Conservation (phyloP, 2,797 vertebrate genomes). For the Hippocampus kuda region DNA sequence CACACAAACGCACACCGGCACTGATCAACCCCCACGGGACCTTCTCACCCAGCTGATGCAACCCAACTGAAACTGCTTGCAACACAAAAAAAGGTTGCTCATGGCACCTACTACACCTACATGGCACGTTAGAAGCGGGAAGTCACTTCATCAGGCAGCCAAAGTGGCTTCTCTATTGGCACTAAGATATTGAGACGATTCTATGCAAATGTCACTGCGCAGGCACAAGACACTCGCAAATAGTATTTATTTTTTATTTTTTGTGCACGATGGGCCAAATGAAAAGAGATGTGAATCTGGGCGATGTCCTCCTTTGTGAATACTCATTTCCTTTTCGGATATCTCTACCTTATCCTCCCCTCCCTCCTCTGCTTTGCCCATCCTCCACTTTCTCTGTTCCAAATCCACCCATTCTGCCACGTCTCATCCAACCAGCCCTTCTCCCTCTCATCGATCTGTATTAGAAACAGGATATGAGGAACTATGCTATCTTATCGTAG, state of each 20-base stretch:
- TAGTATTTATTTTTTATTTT: constrained; percentile 9
- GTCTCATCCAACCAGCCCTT: constrained; percentile 46
- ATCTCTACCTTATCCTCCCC: constrained; percentile 43
- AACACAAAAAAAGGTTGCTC: constrained; percentile 63
- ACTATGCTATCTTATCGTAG: constrained; percentile 64
- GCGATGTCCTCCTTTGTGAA: constrained; percentile 66
- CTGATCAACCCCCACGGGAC: constrained; percentile 51
- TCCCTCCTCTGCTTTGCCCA: background rate
- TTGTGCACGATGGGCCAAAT: constrained; percentile 53
- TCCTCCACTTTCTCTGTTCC: constrained; percentile 36
- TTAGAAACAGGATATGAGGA: constrained; percentile 69
- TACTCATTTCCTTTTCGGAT: constrained; percentile 67
- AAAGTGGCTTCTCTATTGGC: constrained; percentile 46
- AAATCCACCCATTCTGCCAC: constrained; percentile 53
- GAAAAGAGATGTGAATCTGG: constrained; percentile 66
- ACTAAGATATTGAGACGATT: constrained; percentile 45
- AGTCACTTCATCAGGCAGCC: constrained; percentile 43
- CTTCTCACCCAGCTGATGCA: constrained; percentile 68
- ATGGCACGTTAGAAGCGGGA: constrained; percentile 21
- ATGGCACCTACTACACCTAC: constrained; percentile 39
- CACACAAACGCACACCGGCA: constrained; percentile 1
- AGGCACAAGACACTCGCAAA: constrained; percentile 5
- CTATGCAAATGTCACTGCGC: constrained; percentile 1
- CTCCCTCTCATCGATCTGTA: constrained; percentile 60
- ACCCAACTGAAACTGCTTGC: constrained; percentile 71